Base-by-base conservation (phyloP, 2,797 vertebrate species). In the Anguilla obscura region DNA sequence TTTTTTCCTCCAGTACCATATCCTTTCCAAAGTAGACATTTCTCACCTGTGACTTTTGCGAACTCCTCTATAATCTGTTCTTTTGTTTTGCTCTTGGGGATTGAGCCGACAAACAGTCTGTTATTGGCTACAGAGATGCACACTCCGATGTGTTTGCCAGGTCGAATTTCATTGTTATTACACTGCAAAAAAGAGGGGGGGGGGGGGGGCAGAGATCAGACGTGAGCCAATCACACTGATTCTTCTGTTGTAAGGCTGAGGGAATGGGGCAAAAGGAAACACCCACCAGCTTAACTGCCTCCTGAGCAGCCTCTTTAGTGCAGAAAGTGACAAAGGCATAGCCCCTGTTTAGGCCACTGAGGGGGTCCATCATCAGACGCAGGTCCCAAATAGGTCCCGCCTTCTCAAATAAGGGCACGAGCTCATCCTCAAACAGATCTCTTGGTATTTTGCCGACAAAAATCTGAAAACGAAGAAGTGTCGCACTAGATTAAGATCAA, bases 321-420 rank as follows among this genome's bases (percentile, higher is more conserved):
- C 99, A 99, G 96, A 99, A 99, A 90, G 99, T 99, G 95, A 99
- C 98, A 96, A 99, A 99, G 94, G 99, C 99, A 90, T 99, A 99
- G 94, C 99, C 99, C 94, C 99, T 96, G 93, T 99, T 99, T 89
- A 99, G 96, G 93, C 99, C 98, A 91, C 98, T 99, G 86, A 99
- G 96, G 84, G 98, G 98, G 96, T 99, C 99, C 99, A 99, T 99
- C 99, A 99, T 99, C 93, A 99, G 96, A 87, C 99, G 98, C 86
- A 99, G 94, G 95, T 99, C 99, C 99, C 99, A 99, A 94, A 99
- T 99, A 92, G 97, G 96, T 79, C 99, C 99, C 45, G 98, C 99
- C 95, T 99, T 99, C 94, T 99, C 98, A 97, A 99, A 99, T 91
- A 99, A 95, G 7, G 99, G 99, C 93, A 99, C 98, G 91, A 99